Evolutionary conservation across 2,797 vertebrate genomes (phyloP).

Genomic region (Danionella dracula): DNA sequence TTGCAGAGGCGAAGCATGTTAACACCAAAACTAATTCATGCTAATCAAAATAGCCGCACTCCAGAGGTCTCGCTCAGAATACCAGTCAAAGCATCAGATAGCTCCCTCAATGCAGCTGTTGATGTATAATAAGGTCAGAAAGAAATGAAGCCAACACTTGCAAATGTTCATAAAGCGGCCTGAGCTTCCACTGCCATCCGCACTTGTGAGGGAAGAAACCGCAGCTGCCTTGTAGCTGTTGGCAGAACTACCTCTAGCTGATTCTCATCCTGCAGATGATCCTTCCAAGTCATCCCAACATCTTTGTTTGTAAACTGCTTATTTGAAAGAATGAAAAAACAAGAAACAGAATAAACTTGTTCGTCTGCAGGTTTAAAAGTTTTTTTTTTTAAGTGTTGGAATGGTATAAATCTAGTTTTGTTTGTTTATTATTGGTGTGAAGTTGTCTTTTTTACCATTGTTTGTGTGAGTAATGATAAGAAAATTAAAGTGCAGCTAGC

Average conservation of each 20-base stretch:
- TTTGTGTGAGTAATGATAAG: no score
- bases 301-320: background rate
- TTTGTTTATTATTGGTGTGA: no score
- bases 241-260: slow-evolving; percentile 7
- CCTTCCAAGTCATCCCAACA: background rate
- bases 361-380: no score
- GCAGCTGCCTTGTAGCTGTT: slow-evolving; percentile 32
- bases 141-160: slow-evolving; percentile 19
- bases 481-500: no score
- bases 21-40: slow-evolving; percentile 39
- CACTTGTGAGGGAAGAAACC: slow-evolving; percentile 32
- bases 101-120: slow-evolving; percentile 6
- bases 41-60: slow-evolving; percentile 32
- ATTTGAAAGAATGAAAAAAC: no score
- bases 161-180: slow-evolving; percentile 33
- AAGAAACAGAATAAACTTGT: no score
- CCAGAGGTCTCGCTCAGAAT: slow-evolving; percentile 18
- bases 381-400: no score
- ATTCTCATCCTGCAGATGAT: slow-evolving; percentile 9
- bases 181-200: slow-evolving; percentile 20
- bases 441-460: no score
- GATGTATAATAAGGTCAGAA: slow-evolving; percentile 35
- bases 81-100: slow-evolving; percentile 5
- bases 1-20: slow-evolving; percentile 29
- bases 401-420: no score